Evolutionary conservation across 2,797 vertebrate species (phyloP).

Genomic region (Acanthurus lineatus): DNA sequence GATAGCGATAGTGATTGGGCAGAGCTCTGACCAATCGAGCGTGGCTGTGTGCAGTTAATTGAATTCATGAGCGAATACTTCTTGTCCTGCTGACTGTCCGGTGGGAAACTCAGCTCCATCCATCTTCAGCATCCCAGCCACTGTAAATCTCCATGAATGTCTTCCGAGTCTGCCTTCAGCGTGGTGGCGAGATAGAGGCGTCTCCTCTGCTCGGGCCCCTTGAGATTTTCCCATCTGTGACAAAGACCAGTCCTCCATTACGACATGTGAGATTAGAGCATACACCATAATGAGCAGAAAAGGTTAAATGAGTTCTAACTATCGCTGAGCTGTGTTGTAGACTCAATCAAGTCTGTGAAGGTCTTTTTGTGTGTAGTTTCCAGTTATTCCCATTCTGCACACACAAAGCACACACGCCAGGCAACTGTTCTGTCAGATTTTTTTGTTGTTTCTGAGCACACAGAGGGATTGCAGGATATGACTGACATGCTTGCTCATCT

Average conservation of each 20-base stretch:
- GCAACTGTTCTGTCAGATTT: constrained; percentile 26
- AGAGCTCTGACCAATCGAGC: constrained; percentile 80
- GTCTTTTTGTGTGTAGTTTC: constrained; percentile 15
- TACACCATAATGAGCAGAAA: constrained; percentile 16
- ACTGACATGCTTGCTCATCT: constrained; percentile 60
- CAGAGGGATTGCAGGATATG: constrained; percentile 50
- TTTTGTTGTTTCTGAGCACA: constrained; percentile 41
- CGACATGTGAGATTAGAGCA: constrained; percentile 27
- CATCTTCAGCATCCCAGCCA: constrained; percentile 63
- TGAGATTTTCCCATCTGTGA: constrained; percentile 33
- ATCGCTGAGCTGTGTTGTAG: constrained; percentile 14
- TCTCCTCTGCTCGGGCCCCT: constrained; percentile 2
- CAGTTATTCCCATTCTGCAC: constrained; percentile 28
- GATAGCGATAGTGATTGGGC: constrained; percentile 78
- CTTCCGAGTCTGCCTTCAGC: constrained; percentile 41
- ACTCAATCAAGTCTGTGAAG: constrained; percentile 19
- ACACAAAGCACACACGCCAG: constrained; percentile 32
- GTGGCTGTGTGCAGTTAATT: constrained; percentile 81
- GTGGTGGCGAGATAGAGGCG: constrained; percentile 27
- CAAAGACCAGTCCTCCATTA: constrained; percentile 17
- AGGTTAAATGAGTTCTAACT: constrained; percentile 31
- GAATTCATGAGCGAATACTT: constrained; percentile 83
- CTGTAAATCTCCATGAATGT: constrained; percentile 72
- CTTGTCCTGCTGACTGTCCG: constrained; percentile 77
- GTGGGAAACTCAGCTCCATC: constrained; percentile 69